Conservation (phyloP, 2,888 invertebrate species). For the Tetheella fluctuosa region DNA sequence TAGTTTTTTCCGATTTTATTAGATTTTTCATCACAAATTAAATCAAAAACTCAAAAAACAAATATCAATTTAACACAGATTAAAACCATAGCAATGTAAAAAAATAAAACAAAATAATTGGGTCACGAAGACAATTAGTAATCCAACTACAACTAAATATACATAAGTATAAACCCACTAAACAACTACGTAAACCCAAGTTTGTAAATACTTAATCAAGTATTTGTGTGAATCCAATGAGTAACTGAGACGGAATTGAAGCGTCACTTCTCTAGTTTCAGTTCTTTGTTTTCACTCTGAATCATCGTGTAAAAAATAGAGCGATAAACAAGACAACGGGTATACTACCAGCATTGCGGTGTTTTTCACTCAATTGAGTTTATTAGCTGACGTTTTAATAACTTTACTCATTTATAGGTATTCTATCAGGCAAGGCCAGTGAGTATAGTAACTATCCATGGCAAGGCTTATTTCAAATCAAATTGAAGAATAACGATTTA, state of each 20-base stretch:
- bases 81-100: constrained; percentile 3
- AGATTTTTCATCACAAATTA: neutral
- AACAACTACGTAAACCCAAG: neutral
- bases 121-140: neutral
- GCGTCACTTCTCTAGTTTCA: neutral
- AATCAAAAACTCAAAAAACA: no score
- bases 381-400: neutral
- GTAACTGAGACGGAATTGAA: constrained; percentile 12
- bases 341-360: constrained; percentile 9
- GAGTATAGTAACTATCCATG: no score
- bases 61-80: no score
- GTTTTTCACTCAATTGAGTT: constrained; percentile 9
- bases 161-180: no score
- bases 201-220: constrained; percentile 4
- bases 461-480: no score
- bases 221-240: constrained; percentile 9
- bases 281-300: constrained; percentile 11
- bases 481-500: no score
- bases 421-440: no score
- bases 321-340: constrained; percentile 11
- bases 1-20: neutral
- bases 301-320: constrained; percentile 11
- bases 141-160: no score
- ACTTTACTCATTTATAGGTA: neutral
- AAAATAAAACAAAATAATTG: neutral